Evolutionary conservation across 1,140 invertebrate genomes (phyloP).

Genomic region (Trichogramma pretiosum): DNA sequence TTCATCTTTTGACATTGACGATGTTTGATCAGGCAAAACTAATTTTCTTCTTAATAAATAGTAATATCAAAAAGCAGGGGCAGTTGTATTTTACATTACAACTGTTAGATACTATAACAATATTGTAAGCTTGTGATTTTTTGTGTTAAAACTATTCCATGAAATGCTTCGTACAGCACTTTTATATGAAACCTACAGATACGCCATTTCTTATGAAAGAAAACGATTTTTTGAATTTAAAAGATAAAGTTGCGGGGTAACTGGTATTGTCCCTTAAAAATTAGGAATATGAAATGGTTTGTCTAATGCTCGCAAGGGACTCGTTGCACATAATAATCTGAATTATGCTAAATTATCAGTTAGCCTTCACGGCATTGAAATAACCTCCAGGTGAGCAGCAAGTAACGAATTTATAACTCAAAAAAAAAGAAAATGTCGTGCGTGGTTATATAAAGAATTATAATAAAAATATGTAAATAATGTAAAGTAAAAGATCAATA

Average conservation of each 20-base stretch:
- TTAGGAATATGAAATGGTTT: slow-evolving; percentile 10
- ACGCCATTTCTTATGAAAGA: slow-evolving; percentile 6
- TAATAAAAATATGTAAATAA: slow-evolving; percentile 38
- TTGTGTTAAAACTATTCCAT: slow-evolving; percentile 2
- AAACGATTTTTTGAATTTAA: no score
- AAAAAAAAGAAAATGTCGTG: slow-evolving; percentile 15
- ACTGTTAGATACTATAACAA: no score
- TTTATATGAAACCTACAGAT: slow-evolving; percentile 3
- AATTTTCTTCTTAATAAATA: no score
- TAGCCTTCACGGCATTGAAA: no score
- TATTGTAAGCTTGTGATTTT: not conserved
- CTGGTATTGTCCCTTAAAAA: no score
- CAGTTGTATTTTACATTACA: no score
- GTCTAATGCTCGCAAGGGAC: slow-evolving; percentile 2
- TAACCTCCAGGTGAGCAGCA: no score
- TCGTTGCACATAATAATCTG: slow-evolving; percentile 3
- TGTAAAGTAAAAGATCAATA: slow-evolving; percentile 37
- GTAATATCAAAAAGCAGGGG: no score
- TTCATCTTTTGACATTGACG: no score
- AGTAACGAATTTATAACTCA: slow-evolving; percentile 9
- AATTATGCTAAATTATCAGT: no score
- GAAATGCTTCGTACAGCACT: not conserved
- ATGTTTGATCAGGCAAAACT: no score
- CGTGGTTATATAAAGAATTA: slow-evolving; percentile 25
- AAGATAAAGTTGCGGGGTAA: no score